These are phyloP conservation scores for Zeus faber DNA, from an alignment of 2,113 vertebrate species.

Conservation along the genomic window DNA sequence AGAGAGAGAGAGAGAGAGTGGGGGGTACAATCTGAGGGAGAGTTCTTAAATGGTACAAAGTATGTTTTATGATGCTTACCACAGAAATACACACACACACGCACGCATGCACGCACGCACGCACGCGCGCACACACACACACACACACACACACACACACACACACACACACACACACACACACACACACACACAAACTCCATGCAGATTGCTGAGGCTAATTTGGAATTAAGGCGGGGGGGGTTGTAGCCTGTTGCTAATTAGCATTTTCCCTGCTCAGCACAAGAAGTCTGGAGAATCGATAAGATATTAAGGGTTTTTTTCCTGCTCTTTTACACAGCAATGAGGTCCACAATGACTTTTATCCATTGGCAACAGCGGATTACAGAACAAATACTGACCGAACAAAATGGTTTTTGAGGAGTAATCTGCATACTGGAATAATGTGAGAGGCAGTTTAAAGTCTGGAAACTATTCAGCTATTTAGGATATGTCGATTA, in stretches of 20 bases:
- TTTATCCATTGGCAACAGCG: constrained; percentile 69
- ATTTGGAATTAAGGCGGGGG: constrained; percentile 70
- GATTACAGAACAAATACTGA: constrained; percentile 53
- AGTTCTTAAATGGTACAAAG: constrained; percentile 70
- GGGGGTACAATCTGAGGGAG: constrained; percentile 63
- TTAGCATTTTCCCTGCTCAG: constrained; percentile 93
- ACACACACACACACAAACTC: not conserved
- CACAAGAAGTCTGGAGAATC: constrained; percentile 81
- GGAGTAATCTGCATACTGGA: no score
- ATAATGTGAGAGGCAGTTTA: no score
- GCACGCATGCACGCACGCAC: constrained; percentile 22
- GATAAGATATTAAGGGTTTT: constrained; percentile 87
- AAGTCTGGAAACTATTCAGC: no score
- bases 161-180: not conserved
- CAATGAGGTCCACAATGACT: constrained; percentile 79
- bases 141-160: constrained; percentile 10
- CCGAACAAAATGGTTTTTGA: no score
- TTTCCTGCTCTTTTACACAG: constrained; percentile 81
- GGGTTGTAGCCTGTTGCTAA: constrained; percentile 75
- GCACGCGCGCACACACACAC: constrained; percentile 19
- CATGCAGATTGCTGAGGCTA: constrained; percentile 38
- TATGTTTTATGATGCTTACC: constrained; percentile 81
- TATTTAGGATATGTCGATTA: no score
- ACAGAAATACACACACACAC: constrained; percentile 5
- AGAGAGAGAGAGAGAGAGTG: constrained; percentile 36